Base-by-base conservation (phyloP, 2,797 vertebrate genomes). In the Gymnopithys bicolor region DNA sequence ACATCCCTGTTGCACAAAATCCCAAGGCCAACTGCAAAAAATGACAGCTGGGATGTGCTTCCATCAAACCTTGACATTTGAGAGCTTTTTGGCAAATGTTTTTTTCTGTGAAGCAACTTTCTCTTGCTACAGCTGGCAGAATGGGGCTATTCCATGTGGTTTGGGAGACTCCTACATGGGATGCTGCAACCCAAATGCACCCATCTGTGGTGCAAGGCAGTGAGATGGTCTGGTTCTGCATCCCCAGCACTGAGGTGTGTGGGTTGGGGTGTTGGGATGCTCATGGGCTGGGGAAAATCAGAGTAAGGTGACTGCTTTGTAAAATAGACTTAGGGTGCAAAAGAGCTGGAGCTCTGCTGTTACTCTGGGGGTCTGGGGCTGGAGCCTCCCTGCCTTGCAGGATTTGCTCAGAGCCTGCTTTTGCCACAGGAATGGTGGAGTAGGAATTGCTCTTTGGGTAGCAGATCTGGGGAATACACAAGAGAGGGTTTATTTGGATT, bases 131-230 rank as follows among this genome's bases (percentile, higher is more conserved):
- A 55, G 52, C 64, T 5, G 8, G 16, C 49, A 78, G 62, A 84
- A 43, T 0, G 0, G 37, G 64, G 68, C 28, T 9, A 4, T n/a
- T 60, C 5, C 0, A 0, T 19, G 59, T 11, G 56, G 12, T 64
- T 4, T 82, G 55, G 67, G 67, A 59, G 55, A 11, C 3, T 43
- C 30, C 52, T 60, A 74, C 2, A 0, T 7, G 39, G 73, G 62
- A 23, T 60, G 46, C 73, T 51, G 53, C 45, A 45, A 10, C 8
- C 23, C 71, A 45, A 67, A 48, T 0, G 11, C 25, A 30, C 7
- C 49, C 11, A 2, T 11, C 43, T 52, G 30, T 3, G 5, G n/a
- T 39, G 30, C 10, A 7, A 35, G 15, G 73, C 43, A 30, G 3
- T 1, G 24, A 12, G 46, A 52, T 30, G 62, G 11, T 41, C n/a